phyloP scores from a whole-genome alignment of 1,140 invertebrate genomes.

The Delia radicum region DNA sequence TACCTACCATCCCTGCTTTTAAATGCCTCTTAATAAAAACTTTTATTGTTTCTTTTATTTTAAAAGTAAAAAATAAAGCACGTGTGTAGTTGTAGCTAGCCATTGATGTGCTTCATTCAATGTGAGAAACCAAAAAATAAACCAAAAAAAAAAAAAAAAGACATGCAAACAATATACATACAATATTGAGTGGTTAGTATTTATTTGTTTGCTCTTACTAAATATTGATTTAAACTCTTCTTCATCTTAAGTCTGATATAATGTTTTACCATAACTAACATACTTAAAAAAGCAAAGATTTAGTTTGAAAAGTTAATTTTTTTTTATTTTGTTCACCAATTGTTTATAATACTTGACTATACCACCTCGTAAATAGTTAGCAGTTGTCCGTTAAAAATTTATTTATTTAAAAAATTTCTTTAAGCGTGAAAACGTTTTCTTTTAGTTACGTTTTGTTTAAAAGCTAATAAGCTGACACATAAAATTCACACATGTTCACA shows the following conservation, averaged over 20 bases:
- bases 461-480: not conserved
- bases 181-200: no score
- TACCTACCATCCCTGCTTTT: no score
- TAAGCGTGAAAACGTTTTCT: not conserved
- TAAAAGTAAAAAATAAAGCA: not conserved
- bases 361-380: not conserved
- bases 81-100: no score
- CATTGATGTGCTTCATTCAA: no score
- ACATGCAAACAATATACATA: not conserved
- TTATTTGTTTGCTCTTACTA: not conserved
- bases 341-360: not conserved
- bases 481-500: not conserved
- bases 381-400: not conserved
- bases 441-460: not conserved
- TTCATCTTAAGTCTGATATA: not conserved
- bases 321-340: no score
- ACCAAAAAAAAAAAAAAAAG: not conserved
- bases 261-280: not conserved
- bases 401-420: not conserved
- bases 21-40: no score
- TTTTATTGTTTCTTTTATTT: no score
- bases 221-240: not conserved
- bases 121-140: not conserved
- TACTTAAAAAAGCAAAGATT: not conserved
- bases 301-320: no score